phyloP scores from a whole-genome alignment of 2,797 vertebrate species.

The Meda fulgida region DNA sequence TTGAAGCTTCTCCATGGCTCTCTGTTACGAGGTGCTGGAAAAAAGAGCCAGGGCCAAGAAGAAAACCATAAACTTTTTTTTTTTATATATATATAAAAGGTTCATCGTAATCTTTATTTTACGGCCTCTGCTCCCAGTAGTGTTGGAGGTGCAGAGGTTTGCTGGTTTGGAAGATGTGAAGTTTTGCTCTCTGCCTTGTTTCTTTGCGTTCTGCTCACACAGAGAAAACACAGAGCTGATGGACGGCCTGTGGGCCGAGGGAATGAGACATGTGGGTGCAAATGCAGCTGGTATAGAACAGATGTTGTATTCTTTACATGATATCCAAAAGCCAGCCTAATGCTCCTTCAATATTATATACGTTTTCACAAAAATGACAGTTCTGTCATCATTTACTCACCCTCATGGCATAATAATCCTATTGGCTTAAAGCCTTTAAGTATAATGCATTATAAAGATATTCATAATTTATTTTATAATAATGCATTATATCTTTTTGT shows the following conservation, averaged over 20 bases:
- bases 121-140: background rate
- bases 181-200: background rate
- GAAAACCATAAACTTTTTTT: constrained; percentile 17
- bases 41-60: constrained; percentile 14
- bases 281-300: constrained; percentile 13
- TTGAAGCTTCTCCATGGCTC: constrained; percentile 16
- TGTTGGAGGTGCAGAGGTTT: constrained; percentile 36
- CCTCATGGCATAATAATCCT: background rate
- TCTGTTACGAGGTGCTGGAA: constrained; percentile 27
- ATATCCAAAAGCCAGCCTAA: background rate
- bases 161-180: background rate
- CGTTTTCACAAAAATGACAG: background rate
- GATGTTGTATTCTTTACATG: background rate
- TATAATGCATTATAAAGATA: background rate
- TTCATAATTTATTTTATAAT: background rate
- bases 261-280: background rate
- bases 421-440: background rate
- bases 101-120: constrained; percentile 11
- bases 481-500: background rate
- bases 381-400: background rate
- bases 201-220: constrained; percentile 18
- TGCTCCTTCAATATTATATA: background rate
- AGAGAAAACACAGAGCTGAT: constrained; percentile 1
- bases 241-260: background rate
- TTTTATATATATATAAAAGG: background rate